Evolutionary conservation across 2,888 invertebrate species (phyloP).

Genomic region (Cantharis rufa): DNA sequence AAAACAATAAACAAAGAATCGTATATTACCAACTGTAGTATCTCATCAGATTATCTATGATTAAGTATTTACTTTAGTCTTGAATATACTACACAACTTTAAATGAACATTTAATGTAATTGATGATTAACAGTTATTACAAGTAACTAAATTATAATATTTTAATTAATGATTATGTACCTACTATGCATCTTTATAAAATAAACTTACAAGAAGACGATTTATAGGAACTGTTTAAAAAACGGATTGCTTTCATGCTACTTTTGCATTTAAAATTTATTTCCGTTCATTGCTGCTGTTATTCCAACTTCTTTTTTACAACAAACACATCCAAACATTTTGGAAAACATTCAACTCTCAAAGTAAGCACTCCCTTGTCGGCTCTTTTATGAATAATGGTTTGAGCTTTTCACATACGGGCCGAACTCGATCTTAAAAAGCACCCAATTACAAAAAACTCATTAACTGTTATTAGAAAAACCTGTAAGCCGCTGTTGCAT

Average conservation of each 20-base stretch:
- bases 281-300: background rate
- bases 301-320: background rate
- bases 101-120: conserved; percentile 2
- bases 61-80: background rate
- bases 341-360: background rate
- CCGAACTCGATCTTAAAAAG: background rate
- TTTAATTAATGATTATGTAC: background rate
- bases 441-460: background rate
- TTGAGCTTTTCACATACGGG: too few relatives aligned
- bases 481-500: background rate
- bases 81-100: background rate
- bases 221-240: background rate
- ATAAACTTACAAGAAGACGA: background rate
- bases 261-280: background rate
- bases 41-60: conserved; percentile 5
- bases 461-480: background rate
- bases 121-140: background rate
- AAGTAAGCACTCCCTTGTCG: background rate
- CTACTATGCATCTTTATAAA: background rate
- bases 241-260: background rate
- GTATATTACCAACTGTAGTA: conserved; percentile 11
- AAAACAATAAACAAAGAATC: conserved; percentile 21
- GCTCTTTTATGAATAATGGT: background rate
- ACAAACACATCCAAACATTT: background rate
- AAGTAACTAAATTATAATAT: background rate